Percentiles rank a stretch among this genome's conserved stretches.
Conservation (phyloP, 2,113 vertebrate species). For the Struthidea cinerea region DNA sequence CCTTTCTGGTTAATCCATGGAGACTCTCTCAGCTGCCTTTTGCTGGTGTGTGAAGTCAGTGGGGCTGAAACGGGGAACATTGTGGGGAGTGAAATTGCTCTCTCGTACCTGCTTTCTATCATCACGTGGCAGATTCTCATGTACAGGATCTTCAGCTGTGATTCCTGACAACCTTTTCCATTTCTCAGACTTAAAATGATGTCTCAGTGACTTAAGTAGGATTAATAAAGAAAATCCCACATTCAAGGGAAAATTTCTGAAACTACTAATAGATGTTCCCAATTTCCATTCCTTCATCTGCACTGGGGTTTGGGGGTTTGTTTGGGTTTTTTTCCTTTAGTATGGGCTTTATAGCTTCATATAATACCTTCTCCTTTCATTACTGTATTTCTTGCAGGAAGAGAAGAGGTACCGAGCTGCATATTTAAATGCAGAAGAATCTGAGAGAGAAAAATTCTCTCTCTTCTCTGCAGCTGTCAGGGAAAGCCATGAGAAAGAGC, state of each 20-base stretch:
- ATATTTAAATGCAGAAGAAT: constrained; percentile 79
- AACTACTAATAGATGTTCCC: neutral
- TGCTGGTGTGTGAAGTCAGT: neutral
- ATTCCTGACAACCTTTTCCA: neutral
- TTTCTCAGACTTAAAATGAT: neutral
- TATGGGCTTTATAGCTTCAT: neutral
- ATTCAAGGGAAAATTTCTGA: neutral
- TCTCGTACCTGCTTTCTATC: neutral
- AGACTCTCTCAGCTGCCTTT: neutral
- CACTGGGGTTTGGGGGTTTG: neutral
- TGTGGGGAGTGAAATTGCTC: neutral
- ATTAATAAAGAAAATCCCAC: neutral
- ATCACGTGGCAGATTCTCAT: neutral
- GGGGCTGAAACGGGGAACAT: neutral
- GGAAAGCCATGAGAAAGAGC: constrained; percentile 93
- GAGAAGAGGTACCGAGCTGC: constrained; percentile 83
- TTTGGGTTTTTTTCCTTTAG: neutral
- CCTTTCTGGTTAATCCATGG: neutral
- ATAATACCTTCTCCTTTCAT: neutral
- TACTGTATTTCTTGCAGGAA: constrained; percentile 76
- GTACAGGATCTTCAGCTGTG: neutral
- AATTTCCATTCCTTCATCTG: neutral
- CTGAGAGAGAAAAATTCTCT: constrained; percentile 88
- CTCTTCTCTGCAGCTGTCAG: constrained; percentile 90
- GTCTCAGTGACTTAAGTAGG: neutral